A percentile compares a stretch with the other conserved stretches of the same genome.
Conservation (phyloP, 2,888 invertebrate genomes). For the Conistra vaccinii region DNA sequence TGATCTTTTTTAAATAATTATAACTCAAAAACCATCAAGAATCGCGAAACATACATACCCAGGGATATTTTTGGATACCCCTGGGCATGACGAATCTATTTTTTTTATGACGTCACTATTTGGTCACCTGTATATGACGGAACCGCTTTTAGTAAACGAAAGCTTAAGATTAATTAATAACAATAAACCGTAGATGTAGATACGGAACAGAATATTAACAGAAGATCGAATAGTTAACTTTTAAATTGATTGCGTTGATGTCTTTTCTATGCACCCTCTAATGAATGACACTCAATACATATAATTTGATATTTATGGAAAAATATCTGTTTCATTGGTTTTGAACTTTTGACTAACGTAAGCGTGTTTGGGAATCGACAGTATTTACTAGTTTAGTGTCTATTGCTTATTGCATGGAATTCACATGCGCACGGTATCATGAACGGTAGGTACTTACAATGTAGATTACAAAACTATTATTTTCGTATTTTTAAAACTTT, state of each 20-base stretch:
- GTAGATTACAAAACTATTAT: not conserved
- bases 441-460: not conserved
- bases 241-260: constrained; percentile 61
- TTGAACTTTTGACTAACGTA: not conserved
- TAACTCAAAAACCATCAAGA: no score
- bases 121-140: no score
- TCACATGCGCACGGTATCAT: not conserved
- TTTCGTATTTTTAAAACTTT: not conserved
- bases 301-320: not conserved
- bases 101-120: no score
- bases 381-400: not conserved
- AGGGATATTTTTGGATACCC: no score
- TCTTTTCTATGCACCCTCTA: constrained; percentile 55
- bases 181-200: not conserved
- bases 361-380: not conserved
- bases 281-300: not conserved
- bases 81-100: no score
- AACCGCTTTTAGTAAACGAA: no score
- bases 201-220: not conserved
- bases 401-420: not conserved
- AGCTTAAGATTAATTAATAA: no score
- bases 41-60: no score
- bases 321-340: not conserved
- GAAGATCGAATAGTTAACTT: not conserved
- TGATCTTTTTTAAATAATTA: no score